Evolutionary conservation across 2,888 invertebrate species (phyloP).

Genomic region (Drosophila affinis): DNA sequence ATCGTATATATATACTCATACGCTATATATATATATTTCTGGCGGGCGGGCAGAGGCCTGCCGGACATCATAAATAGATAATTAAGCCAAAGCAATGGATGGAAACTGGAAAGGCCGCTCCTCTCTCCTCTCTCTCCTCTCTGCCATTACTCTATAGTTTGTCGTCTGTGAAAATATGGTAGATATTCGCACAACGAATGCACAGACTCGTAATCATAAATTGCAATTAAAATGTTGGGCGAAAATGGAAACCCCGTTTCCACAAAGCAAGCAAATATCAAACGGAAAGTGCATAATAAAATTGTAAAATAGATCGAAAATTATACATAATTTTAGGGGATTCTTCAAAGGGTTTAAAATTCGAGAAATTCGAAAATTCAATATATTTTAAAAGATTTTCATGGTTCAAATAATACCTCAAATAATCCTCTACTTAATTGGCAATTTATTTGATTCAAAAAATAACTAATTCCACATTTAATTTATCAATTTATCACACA

Average conservation of each 20-base stretch:
- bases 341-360: not conserved
- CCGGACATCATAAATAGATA: slow-evolving; percentile 66
- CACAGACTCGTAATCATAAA: slow-evolving; percentile 8
- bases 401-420: not conserved
- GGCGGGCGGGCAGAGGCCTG: slow-evolving; percentile 14
- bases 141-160: not conserved
- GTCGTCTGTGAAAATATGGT: slow-evolving; percentile 3
- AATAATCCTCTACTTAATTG: not conserved
- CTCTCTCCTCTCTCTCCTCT: not conserved
- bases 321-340: too few relatives aligned
- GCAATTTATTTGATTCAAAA: not conserved
- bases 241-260: not conserved
- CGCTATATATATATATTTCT: slow-evolving; percentile 10
- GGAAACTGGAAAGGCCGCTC: slow-evolving; percentile 17
- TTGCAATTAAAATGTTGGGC: slow-evolving; percentile 38
- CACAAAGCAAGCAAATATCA: not conserved
- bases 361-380: not conserved
- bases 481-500: not conserved
- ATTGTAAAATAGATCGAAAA: not conserved
- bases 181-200: not conserved
- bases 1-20: slow-evolving; percentile 4
- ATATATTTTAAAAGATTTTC: not conserved
- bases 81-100: slow-evolving; percentile 53
- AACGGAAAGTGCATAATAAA: not conserved
- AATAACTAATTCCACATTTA: not conserved